phyloP scores from a whole-genome alignment of 64 coral and sea anemone genomes.

The Dendrophyllia cribrosa region DNA sequence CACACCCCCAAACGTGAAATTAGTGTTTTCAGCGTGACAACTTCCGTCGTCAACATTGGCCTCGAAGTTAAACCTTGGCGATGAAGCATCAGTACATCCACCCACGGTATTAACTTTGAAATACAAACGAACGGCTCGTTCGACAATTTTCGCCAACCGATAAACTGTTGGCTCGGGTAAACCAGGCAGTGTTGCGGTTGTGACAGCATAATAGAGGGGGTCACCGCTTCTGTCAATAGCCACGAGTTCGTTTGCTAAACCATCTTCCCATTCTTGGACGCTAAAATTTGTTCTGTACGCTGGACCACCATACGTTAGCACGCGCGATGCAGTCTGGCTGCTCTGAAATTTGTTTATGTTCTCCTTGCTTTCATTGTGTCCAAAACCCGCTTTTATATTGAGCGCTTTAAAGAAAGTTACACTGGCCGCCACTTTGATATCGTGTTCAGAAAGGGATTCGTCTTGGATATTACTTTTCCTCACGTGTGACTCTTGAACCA shows the following conservation, averaged over 20 bases:
- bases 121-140: constrained; percentile 63
- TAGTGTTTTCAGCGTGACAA: constrained; percentile 55
- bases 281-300: constrained; percentile 60
- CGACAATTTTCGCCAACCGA: constrained; percentile 62
- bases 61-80: constrained; percentile 68
- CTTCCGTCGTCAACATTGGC: constrained; percentile 76
- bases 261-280: constrained; percentile 48
- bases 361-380: constrained; percentile 32
- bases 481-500: constrained; percentile 61
- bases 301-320: constrained; percentile 62
- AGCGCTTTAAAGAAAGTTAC: constrained; percentile 44
- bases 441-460: constrained; percentile 30
- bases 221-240: constrained; percentile 14
- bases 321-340: constrained; percentile 54
- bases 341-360: constrained; percentile 32
- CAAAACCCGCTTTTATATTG: constrained; percentile 26
- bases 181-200: constrained; percentile 33
- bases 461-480: constrained; percentile 32
- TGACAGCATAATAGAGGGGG: constrained; percentile 57
- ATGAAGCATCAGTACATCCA: constrained; percentile 64
- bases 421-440: constrained; percentile 49
- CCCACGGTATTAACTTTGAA: constrained; percentile 77
- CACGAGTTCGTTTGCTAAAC: constrained; percentile 53
- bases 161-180: constrained; percentile 31
- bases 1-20: constrained; percentile 79